These are phyloP conservation scores for Trididemnum miniatum DNA, from an alignment of 23 tunicate species.

Conservation along the genomic window DNA sequence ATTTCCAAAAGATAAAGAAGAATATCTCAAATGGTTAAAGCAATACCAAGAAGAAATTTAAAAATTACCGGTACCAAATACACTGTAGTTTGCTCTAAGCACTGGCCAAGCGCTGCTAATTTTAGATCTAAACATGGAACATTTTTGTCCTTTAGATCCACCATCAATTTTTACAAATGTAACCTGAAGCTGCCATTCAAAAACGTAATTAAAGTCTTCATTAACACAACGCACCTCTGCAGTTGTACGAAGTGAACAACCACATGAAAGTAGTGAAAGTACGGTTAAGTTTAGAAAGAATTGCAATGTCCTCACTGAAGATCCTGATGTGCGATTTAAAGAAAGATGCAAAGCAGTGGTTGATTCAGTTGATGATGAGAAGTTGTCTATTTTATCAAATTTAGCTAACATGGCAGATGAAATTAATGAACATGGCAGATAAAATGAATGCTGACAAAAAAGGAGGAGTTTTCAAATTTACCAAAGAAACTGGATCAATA, in stretches of 20 bases:
- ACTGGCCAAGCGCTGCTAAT: neutral
- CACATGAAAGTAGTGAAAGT: neutral
- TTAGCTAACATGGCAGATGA: too few species aligned
- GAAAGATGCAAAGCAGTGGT: neutral
- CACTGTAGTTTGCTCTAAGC: neutral
- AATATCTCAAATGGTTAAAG: neutral
- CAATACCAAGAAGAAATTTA: neutral
- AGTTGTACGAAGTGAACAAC: neutral
- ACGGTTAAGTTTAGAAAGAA: neutral
- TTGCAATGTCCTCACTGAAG: conserved; percentile 1
- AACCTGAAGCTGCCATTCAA: neutral
- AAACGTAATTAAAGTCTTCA: neutral
- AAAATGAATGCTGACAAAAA: neutral
- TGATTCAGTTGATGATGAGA: neutral
- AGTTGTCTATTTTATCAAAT: neutral
- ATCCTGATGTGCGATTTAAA: neutral
- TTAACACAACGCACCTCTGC: neutral
- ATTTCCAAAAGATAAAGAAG: neutral
- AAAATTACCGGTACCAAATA: neutral
- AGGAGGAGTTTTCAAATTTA: neutral
- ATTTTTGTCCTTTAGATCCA: neutral
- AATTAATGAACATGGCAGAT: too few species aligned
- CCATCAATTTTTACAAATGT: neutral
- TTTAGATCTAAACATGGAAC: neutral
- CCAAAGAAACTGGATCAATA: conserved; percentile 16